A percentile compares a stretch with the other conserved stretches of the same genome.
Evolutionary conservation across 2,888 invertebrate genomes (phyloP).

Genomic region (Molorchus minor): DNA sequence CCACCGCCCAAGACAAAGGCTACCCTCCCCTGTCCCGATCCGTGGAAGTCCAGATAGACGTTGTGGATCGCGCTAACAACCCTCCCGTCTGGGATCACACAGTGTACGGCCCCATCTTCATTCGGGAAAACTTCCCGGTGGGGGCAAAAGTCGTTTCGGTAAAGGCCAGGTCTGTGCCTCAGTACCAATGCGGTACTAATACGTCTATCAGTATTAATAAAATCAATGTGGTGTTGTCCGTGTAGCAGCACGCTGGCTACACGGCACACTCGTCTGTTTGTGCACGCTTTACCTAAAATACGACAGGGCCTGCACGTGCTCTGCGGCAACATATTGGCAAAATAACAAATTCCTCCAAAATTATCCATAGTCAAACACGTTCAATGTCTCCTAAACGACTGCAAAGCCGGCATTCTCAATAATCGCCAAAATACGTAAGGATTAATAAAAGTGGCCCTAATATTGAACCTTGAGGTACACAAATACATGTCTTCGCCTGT

Average conservation of each 20-base stretch:
- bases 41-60: constrained; percentile 98
- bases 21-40: constrained; percentile 93
- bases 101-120: constrained; percentile 96
- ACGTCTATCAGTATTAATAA: constrained; percentile 32
- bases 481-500: too few relatives aligned
- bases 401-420: too few relatives aligned
- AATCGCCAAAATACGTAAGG: too few relatives aligned
- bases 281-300: constrained; percentile 60
- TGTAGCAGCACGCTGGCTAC: constrained; percentile 61
- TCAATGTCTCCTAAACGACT: neutral
- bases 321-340: constrained; percentile 51
- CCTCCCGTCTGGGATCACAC: constrained; percentile 97
- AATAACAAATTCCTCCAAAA: constrained; percentile 36
- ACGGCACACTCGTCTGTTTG: constrained; percentile 63
- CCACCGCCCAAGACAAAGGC: constrained; percentile 98
- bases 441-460: too few relatives aligned
- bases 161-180: constrained; percentile 94
- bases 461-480: too few relatives aligned
- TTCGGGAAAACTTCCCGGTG: constrained; percentile 97
- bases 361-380: neutral
- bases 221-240: constrained; percentile 50
- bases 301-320: constrained; percentile 71
- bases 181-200: constrained; percentile 36
- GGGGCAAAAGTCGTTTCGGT: constrained; percentile 97
- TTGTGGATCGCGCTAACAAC: constrained; percentile 98